Percentiles rank a stretch among this genome's conserved stretches.
Evolutionary conservation across 2,797 vertebrate species (phyloP).

Genomic region (Pitangus sulphuratus): DNA sequence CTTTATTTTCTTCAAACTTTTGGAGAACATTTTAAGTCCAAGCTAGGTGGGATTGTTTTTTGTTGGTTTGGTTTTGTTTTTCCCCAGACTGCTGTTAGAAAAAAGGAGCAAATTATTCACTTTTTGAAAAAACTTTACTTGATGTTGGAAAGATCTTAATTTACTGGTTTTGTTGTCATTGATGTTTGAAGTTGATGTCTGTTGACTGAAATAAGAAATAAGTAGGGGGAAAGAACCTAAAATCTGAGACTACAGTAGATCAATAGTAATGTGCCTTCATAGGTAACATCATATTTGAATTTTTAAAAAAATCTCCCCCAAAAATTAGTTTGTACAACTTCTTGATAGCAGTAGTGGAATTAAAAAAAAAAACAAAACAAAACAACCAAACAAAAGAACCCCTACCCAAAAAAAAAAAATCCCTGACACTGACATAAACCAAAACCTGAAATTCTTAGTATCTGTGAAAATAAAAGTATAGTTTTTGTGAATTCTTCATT

Average conservation of each 20-base stretch:
- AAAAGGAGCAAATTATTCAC: not conserved
- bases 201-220: not conserved
- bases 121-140: not conserved
- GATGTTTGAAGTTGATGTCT: not conserved
- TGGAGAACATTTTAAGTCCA: not conserved
- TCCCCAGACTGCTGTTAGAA: not conserved
- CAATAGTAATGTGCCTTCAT: not conserved
- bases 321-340: not conserved
- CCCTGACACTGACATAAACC: not conserved
- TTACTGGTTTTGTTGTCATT: not conserved
- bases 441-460: not conserved
- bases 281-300: not conserved
- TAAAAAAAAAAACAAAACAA: not conserved
- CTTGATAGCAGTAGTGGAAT: not conserved
- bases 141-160: not conserved
- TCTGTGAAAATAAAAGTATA: not conserved
- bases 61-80: not conserved
- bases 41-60: not conserved
- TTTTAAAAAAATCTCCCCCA: not conserved
- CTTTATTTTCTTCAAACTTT: not conserved
- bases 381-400: not conserved
- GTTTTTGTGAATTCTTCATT: not conserved
- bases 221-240: not conserved
- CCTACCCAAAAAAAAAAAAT: not conserved
- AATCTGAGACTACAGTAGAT: not conserved